Conservation (phyloP, 1,140 invertebrate species). For the Brachionus sp. region DNA sequence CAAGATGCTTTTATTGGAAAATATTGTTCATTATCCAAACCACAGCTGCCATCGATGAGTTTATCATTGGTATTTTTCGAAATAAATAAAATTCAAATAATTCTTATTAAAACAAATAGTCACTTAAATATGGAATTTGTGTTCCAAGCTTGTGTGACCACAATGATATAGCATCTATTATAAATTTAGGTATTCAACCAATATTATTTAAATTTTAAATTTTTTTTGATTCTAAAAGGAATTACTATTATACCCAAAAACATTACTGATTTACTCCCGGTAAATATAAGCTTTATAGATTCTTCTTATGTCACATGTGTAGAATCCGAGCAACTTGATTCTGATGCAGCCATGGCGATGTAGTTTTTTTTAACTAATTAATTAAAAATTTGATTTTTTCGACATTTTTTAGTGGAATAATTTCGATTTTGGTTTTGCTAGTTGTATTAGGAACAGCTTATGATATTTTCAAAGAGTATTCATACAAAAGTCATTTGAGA, state of each 20-base stretch:
- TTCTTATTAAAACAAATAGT: neutral
- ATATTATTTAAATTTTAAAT: neutral
- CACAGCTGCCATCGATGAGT: neutral
- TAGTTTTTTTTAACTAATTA: neutral
- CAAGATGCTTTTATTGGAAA: slow-evolving; percentile 31
- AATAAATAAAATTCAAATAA: neutral
- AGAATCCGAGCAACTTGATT: slow-evolving; percentile 3
- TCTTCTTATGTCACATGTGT: slow-evolving; percentile 8
- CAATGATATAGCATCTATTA: slow-evolving; percentile 11
- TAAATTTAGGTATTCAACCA: neutral
- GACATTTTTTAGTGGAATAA: neutral
- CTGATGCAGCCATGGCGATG: neutral
- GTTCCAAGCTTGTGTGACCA: neutral
- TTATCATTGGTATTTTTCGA: neutral
- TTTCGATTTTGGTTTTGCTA: neutral
- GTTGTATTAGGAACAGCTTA: neutral
- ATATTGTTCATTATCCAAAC: slow-evolving; percentile 37
- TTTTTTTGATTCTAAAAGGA: neutral
- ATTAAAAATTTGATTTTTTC: neutral
- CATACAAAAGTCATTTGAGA: neutral
- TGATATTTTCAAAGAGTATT: neutral
- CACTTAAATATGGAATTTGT: slow-evolving; percentile 42
- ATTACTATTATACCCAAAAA: neutral
- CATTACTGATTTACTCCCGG: slow-evolving; percentile 8
- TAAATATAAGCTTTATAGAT: slow-evolving; percentile 19